Conservation (phyloP, 2,797 vertebrate genomes). For the Sebastes diaconus region DNA sequence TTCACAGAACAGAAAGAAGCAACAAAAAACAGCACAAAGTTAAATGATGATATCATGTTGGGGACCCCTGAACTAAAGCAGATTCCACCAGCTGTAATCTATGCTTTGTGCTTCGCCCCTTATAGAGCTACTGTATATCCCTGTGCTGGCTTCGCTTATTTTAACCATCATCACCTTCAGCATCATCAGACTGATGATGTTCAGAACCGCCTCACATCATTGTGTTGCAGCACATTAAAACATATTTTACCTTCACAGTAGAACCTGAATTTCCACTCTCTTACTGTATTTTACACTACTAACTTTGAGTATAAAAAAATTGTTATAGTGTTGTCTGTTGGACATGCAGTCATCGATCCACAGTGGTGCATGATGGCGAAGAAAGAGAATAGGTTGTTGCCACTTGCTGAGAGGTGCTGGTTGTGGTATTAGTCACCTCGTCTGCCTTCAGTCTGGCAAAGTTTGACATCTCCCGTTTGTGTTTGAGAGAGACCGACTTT, state of each 20-base stretch:
- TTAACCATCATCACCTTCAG: constrained; percentile 30
- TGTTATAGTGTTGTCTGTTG: not conserved
- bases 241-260: not conserved
- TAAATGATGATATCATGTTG: constrained; percentile 37
- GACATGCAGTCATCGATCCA: not conserved
- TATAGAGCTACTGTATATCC: constrained; percentile 7
- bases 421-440: constrained; percentile 68
- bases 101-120: constrained; percentile 47
- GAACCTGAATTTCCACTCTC: not conserved
- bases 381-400: constrained; percentile 55
- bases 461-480: constrained; percentile 43
- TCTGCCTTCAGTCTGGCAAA: constrained; percentile 68
- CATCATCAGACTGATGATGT: constrained; percentile 1
- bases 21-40: not conserved
- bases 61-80: constrained; percentile 39
- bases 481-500: constrained; percentile 59
- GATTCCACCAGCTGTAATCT: constrained; percentile 23
- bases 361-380: not conserved
- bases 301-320: not conserved
- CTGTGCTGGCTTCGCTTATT: constrained; percentile 53
- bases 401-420: constrained; percentile 62
- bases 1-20: not conserved
- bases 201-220: not conserved
- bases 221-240: constrained; percentile 5
- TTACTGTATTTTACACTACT: not conserved